phyloP scores from a whole-genome alignment of 1,140 invertebrate species.

The Sogatella furcifera region DNA sequence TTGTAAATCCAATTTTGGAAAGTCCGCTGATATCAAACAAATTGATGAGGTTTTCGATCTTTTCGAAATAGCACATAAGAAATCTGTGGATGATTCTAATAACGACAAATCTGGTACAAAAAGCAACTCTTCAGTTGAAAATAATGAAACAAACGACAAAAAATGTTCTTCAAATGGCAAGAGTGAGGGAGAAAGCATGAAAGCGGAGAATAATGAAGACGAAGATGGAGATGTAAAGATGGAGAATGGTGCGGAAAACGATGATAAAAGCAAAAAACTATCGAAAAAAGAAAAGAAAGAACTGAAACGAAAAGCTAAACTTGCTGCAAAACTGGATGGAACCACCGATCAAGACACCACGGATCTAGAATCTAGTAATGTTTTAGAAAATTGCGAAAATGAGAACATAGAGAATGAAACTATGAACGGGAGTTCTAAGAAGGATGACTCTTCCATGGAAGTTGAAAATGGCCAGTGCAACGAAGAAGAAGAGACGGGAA shows the following conservation, averaged over 20 bases:
- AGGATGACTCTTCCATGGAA: no score
- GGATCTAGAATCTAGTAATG: slow-evolving; percentile 5
- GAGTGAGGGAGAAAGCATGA: not conserved
- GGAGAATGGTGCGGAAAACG: not conserved
- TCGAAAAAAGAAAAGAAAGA: slow-evolving; percentile 2
- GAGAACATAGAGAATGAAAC: slow-evolving; percentile 2
- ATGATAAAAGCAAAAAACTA: not conserved
- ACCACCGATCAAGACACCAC: not conserved
- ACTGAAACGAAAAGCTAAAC: not conserved
- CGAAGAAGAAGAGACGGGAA: not conserved
- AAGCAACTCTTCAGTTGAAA: not conserved
- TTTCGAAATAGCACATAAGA: not conserved
- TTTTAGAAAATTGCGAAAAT: no score
- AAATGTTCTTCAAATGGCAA: not conserved
- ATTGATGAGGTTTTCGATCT: not conserved
- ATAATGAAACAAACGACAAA: not conserved
- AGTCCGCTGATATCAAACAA: not conserved
- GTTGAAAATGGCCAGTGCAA: not conserved
- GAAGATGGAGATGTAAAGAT: not conserved
- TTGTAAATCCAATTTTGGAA: not conserved
- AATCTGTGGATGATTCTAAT: not conserved
- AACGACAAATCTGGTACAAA: not conserved
- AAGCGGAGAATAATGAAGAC: not conserved
- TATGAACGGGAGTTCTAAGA: not conserved
- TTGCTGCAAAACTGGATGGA: not conserved